Base-by-base conservation (phyloP, 2,113 vertebrate genomes). In the Planiliza haematocheilus region DNA sequence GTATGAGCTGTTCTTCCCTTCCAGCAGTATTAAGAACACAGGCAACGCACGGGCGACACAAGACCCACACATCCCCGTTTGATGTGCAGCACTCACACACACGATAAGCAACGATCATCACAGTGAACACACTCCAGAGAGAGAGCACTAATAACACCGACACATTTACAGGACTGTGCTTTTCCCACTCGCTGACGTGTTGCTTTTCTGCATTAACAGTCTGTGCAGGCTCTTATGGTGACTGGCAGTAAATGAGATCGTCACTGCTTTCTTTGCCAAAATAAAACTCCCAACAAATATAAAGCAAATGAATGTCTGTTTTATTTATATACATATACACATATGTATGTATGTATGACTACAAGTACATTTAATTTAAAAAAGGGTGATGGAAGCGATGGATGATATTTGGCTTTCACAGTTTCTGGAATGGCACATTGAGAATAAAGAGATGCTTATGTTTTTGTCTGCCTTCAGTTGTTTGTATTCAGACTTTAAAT, bases 251-350 rank as follows among this genome's bases (percentile, higher is more conserved):
- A 59, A 78, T 62, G 71, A 53, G 89, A 78, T 46, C 90, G 92
- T 83, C 92, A 91, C 92, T 95, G 94, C n/a, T n/a, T n/a, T n/a
- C 95, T 96, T 97, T 96, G 96, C 96, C 94, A 95, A 95, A 94
- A 95, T 95, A 95, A 95, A 95, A n/a, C n/a, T 70, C 90, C 87
- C 77, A 92, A 95, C 83, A n/a, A 88, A 93, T 92, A 90, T 91
- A 82, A 94, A 95, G 91, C 88, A 87, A 93, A 85, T 51, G 63
- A 91, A 84, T 77, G 77, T 79, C 61, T 84, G 83, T 79, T 86
- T 87, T 79, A 58, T 79, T 85, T 50, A 13, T n/a, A n/a, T n/a
- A n/a, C n/a, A n/a, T n/a, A n/a, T n/a, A n/a, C n/a, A n/a, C n/a
- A n/a, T n/a, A n/a, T n/a, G n/a, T n/a, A n/a, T n/a, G n/a, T n/a